Conservation (phyloP, 2,797 vertebrate genomes). For the Leptodactylus fallax region DNA sequence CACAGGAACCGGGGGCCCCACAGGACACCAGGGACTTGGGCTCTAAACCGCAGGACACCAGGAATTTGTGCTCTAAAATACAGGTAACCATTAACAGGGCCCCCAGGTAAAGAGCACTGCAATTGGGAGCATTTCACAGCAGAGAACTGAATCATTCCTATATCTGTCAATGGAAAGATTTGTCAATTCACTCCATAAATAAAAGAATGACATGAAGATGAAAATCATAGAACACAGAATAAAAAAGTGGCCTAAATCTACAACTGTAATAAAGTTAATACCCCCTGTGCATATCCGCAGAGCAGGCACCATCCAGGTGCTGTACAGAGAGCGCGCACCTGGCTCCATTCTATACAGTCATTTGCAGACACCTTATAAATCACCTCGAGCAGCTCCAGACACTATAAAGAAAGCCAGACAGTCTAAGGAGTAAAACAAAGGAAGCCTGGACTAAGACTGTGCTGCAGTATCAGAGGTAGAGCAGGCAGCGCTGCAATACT, state of each 20-base stretch:
- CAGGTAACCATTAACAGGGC: too few relatives aligned
- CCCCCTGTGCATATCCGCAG: neutral
- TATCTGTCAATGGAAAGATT: too few relatives aligned
- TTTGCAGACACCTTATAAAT: slow-evolving; percentile 19
- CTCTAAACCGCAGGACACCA: neutral
- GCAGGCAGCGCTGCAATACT: neutral
- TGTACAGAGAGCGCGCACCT: neutral
- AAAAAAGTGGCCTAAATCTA: neutral
- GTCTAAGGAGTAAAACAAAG: slow-evolving; percentile 15
- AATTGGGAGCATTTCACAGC: too few relatives aligned
- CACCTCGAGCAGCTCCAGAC: neutral
- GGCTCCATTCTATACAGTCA: neutral
- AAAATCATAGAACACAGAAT: neutral
- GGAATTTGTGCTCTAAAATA: neutral
- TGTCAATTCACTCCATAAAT: neutral
- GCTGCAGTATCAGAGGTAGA: neutral
- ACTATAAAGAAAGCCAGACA: slow-evolving; percentile 16
- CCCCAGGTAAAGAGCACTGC: too few relatives aligned
- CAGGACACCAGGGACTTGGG: neutral
- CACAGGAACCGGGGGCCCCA: too few relatives aligned
- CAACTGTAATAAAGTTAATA: neutral
- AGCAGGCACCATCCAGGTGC: neutral
- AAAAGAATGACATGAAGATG: too few relatives aligned
- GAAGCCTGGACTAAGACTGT: neutral
- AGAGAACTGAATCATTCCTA: too few relatives aligned